phyloP scores from a whole-genome alignment of 2,797 vertebrate species.

The Liasis olivaceus region DNA sequence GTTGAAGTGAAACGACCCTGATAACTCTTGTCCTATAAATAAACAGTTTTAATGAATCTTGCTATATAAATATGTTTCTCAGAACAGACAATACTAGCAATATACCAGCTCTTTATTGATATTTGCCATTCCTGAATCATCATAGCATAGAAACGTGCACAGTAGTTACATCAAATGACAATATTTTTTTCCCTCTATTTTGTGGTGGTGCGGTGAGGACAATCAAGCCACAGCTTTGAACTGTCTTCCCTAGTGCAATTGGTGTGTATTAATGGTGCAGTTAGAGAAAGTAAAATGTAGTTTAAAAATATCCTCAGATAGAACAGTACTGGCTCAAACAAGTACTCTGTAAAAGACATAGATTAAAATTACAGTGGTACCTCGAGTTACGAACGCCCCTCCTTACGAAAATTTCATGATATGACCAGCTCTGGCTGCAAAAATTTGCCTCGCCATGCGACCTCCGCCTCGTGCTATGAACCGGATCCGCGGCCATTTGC shows the following conservation, averaged over 20 bases:
- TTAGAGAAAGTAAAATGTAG: background rate
- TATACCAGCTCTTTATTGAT: constrained; percentile 5
- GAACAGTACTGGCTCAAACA: background rate
- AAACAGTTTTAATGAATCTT: constrained; percentile 11
- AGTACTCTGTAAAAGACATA: background rate
- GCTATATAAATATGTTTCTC: background rate
- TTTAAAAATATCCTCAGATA: background rate
- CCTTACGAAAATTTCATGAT: no score
- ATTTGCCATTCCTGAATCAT: background rate
- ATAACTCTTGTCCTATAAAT: background rate
- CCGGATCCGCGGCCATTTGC: no score
- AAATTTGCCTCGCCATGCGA: no score
- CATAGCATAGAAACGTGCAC: constrained; percentile 4
- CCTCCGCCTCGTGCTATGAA: no score
- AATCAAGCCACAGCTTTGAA: constrained; percentile 15
- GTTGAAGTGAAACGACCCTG: constrained; percentile 28
- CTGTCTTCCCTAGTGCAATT: constrained; percentile 18
- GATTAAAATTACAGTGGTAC: background rate
- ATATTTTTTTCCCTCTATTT: constrained; percentile 38
- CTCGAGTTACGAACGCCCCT: no score
- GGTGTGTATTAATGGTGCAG: constrained; percentile 19
- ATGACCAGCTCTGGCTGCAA: no score
- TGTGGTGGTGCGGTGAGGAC: constrained; percentile 29
- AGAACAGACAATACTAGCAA: constrained; percentile 5
- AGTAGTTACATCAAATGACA: background rate